Conservation (phyloP, 30 jellyfish, hydroid and myxozoan species). For the Euphysa ruthae region DNA sequence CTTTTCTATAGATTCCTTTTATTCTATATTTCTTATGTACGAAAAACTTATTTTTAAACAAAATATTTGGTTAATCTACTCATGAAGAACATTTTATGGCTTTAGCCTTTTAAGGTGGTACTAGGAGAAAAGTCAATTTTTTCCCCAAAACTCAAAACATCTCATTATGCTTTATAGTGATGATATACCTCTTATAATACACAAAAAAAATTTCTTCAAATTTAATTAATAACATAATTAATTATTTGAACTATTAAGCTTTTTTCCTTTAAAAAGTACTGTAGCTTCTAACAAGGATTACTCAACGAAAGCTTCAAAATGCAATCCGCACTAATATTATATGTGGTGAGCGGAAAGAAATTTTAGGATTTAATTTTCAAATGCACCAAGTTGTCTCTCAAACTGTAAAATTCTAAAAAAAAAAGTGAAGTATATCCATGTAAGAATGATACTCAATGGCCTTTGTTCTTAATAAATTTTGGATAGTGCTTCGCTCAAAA, state of each 20-base stretch:
- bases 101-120: background rate
- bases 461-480: too few species aligned
- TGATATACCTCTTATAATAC: too few species aligned
- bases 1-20: too few species aligned
- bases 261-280: background rate
- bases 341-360: background rate
- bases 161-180: background rate
- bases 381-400: slow-evolving; percentile 1
- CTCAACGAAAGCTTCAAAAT: too few species aligned
- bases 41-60: too few species aligned
- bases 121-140: background rate
- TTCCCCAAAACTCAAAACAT: background rate
- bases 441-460: background rate
- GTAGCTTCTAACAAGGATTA: too few species aligned
- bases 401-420: background rate
- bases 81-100: too few species aligned
- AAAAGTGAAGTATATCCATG: background rate
- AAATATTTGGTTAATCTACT: too few species aligned
- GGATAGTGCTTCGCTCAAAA: slow-evolving; percentile 7
- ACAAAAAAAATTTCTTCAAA: background rate
- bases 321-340: background rate
- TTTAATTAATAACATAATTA: background rate
- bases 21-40: too few species aligned
- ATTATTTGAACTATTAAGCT: background rate
- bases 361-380: background rate